Base-by-base conservation (phyloP, 1,140 invertebrate species). In the Mamestra configurata region DNA sequence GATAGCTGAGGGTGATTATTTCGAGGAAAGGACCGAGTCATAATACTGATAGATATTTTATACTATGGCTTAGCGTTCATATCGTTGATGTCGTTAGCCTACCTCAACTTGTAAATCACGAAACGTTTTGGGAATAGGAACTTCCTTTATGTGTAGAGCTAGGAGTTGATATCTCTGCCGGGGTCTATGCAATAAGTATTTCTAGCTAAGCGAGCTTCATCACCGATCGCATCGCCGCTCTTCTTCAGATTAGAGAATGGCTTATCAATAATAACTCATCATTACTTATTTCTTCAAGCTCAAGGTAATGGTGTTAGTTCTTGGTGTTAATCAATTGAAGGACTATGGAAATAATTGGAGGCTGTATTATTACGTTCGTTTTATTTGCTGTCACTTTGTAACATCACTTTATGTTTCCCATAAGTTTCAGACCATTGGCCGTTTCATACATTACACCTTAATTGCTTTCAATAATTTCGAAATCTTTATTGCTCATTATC, bases 311-410 rank as follows among this genome's bases (percentile, higher is more conserved):
- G 40, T 3, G 20, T 20, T 35, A 18, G 61, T 22, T 57, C 35
- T 40, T 18, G 35, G 53, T 57, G 22, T 10, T 57, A 6, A 57
- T 27, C 61, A 20, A 40, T 64, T 40, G 0, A 3, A 22, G 35
- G 18, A 20, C 35, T 61, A 18, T 22, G 61, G 35, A 66, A 64
- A 66, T 66, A 66, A 66, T 66, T 66, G 35, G 10, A 40, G 18
- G 35, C 61, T 66, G 61, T 64, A 40, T 37, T 8, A 7, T 37
- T 37, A 37, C n/a, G 59, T 18, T 18, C 7, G 15, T 37, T 64
- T 37, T 20, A 64, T 57, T 57, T 57, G 53, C 22, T 57, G 53
- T 57, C 53, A 64, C 59, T 64, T 20, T 18, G 59, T 18, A 64
- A 64, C 35, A 64, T 64, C 6, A 37, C 35, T 64, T 64, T 64